phyloP scores from a whole-genome alignment of 2,888 invertebrate species.

The Gymnocheta viridis region DNA sequence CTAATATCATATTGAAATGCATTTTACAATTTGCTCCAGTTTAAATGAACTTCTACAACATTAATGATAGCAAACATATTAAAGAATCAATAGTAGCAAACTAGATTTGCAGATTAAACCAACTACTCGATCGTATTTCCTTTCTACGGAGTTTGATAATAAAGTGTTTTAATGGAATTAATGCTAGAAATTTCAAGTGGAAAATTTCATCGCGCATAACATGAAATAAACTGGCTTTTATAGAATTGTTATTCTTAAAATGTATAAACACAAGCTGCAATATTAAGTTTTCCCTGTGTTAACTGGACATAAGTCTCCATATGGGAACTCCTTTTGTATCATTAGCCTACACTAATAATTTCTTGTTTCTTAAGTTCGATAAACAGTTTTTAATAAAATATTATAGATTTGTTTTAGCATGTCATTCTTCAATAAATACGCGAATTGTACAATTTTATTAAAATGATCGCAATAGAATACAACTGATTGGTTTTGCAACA shows the following conservation, averaged over 20 bases:
- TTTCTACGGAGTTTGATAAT: neutral
- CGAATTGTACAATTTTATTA: neutral
- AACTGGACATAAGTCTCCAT: constrained; percentile 1
- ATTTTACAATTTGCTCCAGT: neutral
- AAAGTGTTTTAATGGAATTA: constrained; percentile 24
- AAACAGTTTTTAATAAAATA: no score
- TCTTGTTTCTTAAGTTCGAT: no score
- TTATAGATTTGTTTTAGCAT: no score
- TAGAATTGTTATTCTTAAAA: constrained; percentile 13
- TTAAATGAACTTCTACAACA: neutral
- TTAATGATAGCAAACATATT: neutral
- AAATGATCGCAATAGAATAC: neutral
- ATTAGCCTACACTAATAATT: constrained; percentile 31
- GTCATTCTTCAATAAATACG: neutral
- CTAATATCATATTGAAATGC: neutral
- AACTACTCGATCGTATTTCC: constrained; percentile 27
- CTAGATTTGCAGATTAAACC: neutral
- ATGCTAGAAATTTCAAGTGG: neutral
- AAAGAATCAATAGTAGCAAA: neutral
- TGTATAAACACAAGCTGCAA: neutral
- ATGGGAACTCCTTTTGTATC: neutral
- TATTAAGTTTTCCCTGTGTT: neutral
- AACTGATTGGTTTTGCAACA: constrained; percentile 14
- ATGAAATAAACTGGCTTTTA: constrained; percentile 18
- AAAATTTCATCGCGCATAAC: no score